phyloP scores from a whole-genome alignment of 2,888 invertebrate species.

The Drymonia ruficornis region DNA sequence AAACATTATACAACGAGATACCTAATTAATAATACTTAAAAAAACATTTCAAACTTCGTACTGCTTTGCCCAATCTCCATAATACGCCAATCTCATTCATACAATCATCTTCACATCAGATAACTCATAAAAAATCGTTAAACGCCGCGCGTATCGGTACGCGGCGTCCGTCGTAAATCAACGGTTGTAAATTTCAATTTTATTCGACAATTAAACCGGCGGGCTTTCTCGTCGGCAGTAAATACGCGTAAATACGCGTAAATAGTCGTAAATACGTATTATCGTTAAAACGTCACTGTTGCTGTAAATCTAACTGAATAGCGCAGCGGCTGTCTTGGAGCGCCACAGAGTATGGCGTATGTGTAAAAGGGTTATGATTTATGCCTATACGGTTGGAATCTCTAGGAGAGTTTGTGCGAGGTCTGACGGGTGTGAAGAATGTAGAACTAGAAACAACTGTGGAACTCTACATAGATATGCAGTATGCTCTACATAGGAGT shows the following conservation, averaged over 20 bases:
- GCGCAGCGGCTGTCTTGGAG: slow-evolving; percentile 57
- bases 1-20: too few species aligned
- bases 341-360: slow-evolving; percentile 30
- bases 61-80: background rate
- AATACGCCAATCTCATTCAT: slow-evolving; percentile 11
- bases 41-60: too few species aligned
- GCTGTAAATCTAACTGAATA: slow-evolving; percentile 73
- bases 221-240: slow-evolving; percentile 77
- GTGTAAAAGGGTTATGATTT: slow-evolving; percentile 7
- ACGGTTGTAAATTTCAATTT: slow-evolving; percentile 80
- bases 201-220: slow-evolving; percentile 83
- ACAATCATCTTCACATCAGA: slow-evolving; percentile 24
- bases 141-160: slow-evolving; percentile 50
- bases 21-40: too few species aligned
- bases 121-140: slow-evolving; percentile 58
- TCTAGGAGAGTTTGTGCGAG: slow-evolving; percentile 13
- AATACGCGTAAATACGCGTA: slow-evolving; percentile 79
- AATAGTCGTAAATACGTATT: slow-evolving; percentile 83
- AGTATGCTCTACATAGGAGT: too few species aligned
- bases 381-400: slow-evolving; percentile 19
- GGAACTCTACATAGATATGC: too few species aligned
- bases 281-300: slow-evolving; percentile 82
- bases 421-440: background rate
- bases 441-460: too few species aligned
- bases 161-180: slow-evolving; percentile 63